Base-by-base conservation (phyloP, 2,888 invertebrate genomes). In the Tetranychus piercei region DNA sequence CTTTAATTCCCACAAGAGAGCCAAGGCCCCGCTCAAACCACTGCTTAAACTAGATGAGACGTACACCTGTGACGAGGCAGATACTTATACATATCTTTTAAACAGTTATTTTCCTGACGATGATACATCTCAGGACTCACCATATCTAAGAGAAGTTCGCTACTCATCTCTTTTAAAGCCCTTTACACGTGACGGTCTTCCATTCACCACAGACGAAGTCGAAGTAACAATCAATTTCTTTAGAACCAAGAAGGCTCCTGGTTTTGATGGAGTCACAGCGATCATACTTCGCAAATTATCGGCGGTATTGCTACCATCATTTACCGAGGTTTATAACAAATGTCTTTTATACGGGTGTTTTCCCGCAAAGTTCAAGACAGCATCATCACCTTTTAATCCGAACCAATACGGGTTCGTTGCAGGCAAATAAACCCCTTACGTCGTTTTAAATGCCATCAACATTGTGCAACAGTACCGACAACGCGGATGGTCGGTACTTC, bases 121-220 rank as follows among this genome's bases (percentile, higher is more conserved):
- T 2, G 55, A 55, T 6, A 0, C 55, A 55, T 55, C 6, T 0
- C 55, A 15, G 3, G 55, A 55, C 55, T 55, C 55, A 4, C 9
- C 55, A 4, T 55, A 55, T 55, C 6, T 55, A 11, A 55, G 15
- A 1, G 9, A 9, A 9, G 15, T 55, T 7, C 55, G 55, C 6
- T 0, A 1, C 4, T 5, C 34, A 34, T 34, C 55, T 0, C 1
- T 55, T 55, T 55, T 55, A 55, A 55, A 2, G 34, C 34, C 34
- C 55, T 55, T 1, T 55, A 11, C 55, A 55, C 15, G 55, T 55
- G 6, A 55, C 6, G 55, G 6, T 7, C 55, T 1, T 11, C 74
- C 69, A 22, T 34, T 77, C 18, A 73, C 73, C 20, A 43, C 73
- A 1, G 11, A 45, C 7, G 73, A 73, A 18, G 20, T 45, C 9